Conservation (phyloP, 2,888 invertebrate species). For the Trissolcus japonicus region DNA sequence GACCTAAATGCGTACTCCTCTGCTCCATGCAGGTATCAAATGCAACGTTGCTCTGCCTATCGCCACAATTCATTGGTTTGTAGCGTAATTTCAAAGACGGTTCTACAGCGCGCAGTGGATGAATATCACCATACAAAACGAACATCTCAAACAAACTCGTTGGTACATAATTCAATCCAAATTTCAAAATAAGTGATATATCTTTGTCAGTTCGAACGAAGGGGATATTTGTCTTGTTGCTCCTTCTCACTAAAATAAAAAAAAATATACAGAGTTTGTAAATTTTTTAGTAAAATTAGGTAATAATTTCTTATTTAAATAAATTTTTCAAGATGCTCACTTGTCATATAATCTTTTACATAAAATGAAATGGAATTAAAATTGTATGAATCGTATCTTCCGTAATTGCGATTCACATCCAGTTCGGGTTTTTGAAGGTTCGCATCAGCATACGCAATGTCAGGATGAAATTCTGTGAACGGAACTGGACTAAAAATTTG, state of each 20-base stretch:
- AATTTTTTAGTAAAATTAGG: neutral
- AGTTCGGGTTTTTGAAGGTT: constrained; percentile 77
- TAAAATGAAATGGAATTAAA: constrained; percentile 88
- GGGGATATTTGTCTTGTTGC: constrained; percentile 79
- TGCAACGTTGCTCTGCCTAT: constrained; percentile 63
- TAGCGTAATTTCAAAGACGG: constrained; percentile 83
- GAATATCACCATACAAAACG: constrained; percentile 81
- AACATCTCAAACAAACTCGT: constrained; percentile 84
- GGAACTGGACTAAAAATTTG: constrained; percentile 96
- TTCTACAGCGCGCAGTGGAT: constrained; percentile 88
- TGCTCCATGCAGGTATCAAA: constrained; percentile 65
- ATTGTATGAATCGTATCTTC: constrained; percentile 87
- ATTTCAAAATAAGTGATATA: constrained; percentile 78
- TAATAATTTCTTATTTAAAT: neutral
- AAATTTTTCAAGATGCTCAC: constrained; percentile 74
- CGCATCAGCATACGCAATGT: constrained; percentile 76
- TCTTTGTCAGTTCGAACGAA: constrained; percentile 82
- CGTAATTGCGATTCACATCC: constrained; percentile 85
- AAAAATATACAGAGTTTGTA: neutral
- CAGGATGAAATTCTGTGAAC: constrained; percentile 91
- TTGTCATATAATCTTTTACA: constrained; percentile 86
- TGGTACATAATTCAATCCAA: constrained; percentile 75
- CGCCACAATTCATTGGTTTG: constrained; percentile 74
- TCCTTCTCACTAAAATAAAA: constrained; percentile 80
- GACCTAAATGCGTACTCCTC: constrained; percentile 74